Evolutionary conservation across 2,888 invertebrate species (phyloP).

Genomic region (Stictocephala bisonia): DNA sequence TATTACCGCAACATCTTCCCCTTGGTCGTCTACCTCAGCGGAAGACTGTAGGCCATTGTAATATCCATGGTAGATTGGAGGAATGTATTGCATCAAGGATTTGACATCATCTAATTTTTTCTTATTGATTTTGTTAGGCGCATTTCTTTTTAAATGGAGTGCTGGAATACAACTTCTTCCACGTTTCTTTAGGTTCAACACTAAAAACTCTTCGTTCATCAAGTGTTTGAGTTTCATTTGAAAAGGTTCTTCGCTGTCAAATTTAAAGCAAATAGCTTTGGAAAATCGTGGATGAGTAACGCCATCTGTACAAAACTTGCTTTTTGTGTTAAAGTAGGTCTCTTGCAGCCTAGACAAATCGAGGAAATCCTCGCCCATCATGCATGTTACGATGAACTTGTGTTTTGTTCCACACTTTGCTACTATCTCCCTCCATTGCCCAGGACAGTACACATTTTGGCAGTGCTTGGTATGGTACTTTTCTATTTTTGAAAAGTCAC

Average conservation of each 20-base stretch:
- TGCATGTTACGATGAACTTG: constrained; percentile 17
- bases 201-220: constrained; percentile 14
- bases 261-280: constrained; percentile 32
- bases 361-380: constrained; percentile 19
- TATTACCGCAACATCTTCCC: not conserved
- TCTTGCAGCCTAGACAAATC: too few relatives aligned
- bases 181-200: not conserved
- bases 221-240: constrained; percentile 23
- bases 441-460: too few relatives aligned
- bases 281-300: not conserved
- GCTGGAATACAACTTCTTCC: not conserved
- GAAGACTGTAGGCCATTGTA: not conserved
- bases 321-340: too few relatives aligned
- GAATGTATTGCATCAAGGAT: not conserved
- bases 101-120: constrained; percentile 29
- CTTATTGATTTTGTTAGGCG: not conserved
- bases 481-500: constrained; percentile 31
- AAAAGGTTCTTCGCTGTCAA: not conserved
- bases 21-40: not conserved
- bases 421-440: constrained; percentile 37
- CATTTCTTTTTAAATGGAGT: not conserved
- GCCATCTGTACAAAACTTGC: not conserved
- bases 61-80: not conserved
- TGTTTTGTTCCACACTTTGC: constrained; percentile 6
- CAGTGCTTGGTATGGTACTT: constrained; percentile 16